Percentiles rank a stretch among this genome's conserved stretches.
Conservation (phyloP, 1,140 invertebrate species). For the Drosophila takahashii region DNA sequence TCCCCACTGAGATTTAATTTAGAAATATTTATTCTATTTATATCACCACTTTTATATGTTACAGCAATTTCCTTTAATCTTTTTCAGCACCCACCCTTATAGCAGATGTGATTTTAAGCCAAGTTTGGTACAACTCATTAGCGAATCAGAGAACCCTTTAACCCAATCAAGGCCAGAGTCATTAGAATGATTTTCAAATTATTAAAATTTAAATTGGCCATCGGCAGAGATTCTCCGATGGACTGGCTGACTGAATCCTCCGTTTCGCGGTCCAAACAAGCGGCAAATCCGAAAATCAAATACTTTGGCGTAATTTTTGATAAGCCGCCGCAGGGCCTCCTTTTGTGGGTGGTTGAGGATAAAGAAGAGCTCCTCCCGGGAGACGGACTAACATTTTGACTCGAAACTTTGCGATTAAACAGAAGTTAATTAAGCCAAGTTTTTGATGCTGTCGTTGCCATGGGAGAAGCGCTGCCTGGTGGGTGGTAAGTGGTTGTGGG, state of each 20-base stretch:
- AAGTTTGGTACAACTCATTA: conserved; percentile 49
- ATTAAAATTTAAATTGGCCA: conserved; percentile 71
- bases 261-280: conserved; percentile 38
- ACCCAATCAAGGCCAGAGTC: conserved; percentile 69
- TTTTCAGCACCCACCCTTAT: too few species aligned
- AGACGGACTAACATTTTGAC: conserved; percentile 61
- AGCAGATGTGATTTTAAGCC: not conserved
- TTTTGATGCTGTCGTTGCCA: conserved; percentile 53
- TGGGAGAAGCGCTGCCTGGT: conserved; percentile 23
- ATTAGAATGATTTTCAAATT: conserved; percentile 79
- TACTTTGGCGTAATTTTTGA: conserved; percentile 70
- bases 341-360: not conserved
- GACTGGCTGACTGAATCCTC: conserved; percentile 29
- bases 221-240: conserved; percentile 45
- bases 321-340: conserved; percentile 57
- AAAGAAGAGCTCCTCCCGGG: conserved; percentile 17
- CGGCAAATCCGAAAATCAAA: conserved; percentile 77
- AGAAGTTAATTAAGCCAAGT: conserved; percentile 83
- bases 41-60: not conserved
- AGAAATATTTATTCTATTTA: not conserved
- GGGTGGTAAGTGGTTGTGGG: conserved; percentile 26
- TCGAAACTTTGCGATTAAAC: conserved; percentile 71
- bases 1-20: not conserved
- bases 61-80: too few species aligned
- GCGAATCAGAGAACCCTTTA: conserved; percentile 39